Evolutionary conservation across 2,797 vertebrate species (phyloP).

Genomic region (Chaetophractus vellerosus): DNA sequence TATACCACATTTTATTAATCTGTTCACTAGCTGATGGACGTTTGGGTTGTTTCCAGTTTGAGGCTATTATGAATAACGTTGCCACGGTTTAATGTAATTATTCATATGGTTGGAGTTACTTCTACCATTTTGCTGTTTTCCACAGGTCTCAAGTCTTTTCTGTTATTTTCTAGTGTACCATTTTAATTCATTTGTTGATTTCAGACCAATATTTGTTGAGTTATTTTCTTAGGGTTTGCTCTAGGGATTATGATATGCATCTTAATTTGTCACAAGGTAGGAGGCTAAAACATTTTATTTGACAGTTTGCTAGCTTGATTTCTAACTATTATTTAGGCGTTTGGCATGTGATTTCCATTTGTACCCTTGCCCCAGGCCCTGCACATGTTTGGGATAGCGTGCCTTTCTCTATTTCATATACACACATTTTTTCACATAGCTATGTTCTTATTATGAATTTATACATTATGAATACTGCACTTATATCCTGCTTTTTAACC

Average conservation of each 20-base stretch:
- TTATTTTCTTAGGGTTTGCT: constrained; percentile 17
- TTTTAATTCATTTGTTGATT: constrained; percentile 3
- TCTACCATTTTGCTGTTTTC: neutral
- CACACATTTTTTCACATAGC: neutral
- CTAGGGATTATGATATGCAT: neutral
- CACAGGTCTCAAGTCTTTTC: neutral
- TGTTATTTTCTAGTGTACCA: neutral
- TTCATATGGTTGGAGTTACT: neutral
- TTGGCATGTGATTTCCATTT: neutral
- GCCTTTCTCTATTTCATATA: neutral
- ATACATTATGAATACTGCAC: neutral
- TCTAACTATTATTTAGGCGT: neutral
- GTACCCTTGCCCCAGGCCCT: neutral
- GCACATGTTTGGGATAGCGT: neutral
- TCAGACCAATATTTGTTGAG: neutral
- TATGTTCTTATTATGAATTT: neutral
- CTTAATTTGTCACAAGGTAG: constrained; percentile 20
- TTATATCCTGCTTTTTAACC: constrained; percentile 42
- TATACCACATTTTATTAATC: neutral
- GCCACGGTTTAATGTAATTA: neutral
- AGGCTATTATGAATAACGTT: neutral
- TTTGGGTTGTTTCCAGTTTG: neutral
- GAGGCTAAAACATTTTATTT: neutral
- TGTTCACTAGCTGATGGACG: neutral
- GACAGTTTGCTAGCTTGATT: neutral